phyloP scores from a whole-genome alignment of 2,888 invertebrate genomes.

The Serripes groenlandicus region DNA sequence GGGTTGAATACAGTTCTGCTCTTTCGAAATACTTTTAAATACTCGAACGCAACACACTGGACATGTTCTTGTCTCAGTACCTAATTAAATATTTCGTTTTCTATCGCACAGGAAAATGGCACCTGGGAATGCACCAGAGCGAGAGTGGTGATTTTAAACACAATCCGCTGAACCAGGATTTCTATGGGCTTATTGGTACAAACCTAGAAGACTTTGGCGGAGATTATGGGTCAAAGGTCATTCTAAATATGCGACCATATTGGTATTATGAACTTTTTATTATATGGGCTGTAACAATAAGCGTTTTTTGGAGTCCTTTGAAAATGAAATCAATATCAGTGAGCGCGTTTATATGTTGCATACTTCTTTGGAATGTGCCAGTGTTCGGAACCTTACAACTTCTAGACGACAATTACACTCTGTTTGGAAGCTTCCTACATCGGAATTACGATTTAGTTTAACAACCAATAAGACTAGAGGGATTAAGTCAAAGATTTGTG shows the following conservation, averaged over 20 bases:
- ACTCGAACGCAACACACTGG: too few species aligned
- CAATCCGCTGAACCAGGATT: constrained; percentile 86
- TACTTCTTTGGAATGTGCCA: constrained; percentile 47
- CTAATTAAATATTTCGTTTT: too few species aligned
- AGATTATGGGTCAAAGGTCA: constrained; percentile 65
- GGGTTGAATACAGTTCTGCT: too few species aligned
- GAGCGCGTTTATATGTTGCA: constrained; percentile 22
- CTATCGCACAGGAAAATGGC: constrained; percentile 87
- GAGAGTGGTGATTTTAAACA: constrained; percentile 78
- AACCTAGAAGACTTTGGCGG: constrained; percentile 82
- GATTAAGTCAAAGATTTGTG: constrained; percentile 82
- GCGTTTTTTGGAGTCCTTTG: constrained; percentile 54
- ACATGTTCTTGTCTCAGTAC: too few species aligned
- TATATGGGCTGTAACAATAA: constrained; percentile 47
- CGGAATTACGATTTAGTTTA: constrained; percentile 86
- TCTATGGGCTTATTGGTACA: constrained; percentile 86
- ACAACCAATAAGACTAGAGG: constrained; percentile 87
- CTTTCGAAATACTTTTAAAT: too few species aligned
- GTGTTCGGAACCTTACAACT: constrained; percentile 40
- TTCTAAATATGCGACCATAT: constrained; percentile 50
- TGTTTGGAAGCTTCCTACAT: constrained; percentile 84
- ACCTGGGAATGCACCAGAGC: constrained; percentile 86
- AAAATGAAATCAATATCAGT: constrained; percentile 44
- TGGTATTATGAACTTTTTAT: constrained; percentile 53
- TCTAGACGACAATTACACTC: constrained; percentile 65